Evolutionary conservation across 1,140 invertebrate genomes (phyloP).

Genomic region (Ephestia elutella): DNA sequence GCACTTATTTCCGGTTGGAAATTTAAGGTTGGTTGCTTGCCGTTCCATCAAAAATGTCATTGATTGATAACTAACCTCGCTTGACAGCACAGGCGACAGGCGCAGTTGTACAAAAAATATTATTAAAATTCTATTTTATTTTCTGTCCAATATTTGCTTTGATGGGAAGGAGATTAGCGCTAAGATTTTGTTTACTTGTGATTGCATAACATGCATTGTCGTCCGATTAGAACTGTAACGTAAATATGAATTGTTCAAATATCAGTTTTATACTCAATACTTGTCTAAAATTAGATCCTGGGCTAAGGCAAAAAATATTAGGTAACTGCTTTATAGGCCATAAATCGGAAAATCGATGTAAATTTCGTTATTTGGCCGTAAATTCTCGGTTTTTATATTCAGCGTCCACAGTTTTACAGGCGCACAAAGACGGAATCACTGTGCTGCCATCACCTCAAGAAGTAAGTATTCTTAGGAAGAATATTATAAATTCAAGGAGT

Average conservation of each 20-base stretch:
- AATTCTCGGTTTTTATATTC: constrained; percentile 31
- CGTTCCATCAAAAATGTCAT: background rate
- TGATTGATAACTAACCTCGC: background rate
- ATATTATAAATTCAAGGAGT: background rate
- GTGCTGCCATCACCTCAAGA: constrained; percentile 55
- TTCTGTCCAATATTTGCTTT: background rate
- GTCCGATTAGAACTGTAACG: constrained; percentile 11
- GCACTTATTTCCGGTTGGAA: background rate
- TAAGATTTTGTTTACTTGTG: constrained; percentile 15
- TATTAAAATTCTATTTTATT: background rate
- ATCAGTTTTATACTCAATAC: constrained; percentile 41
- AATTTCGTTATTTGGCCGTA: constrained; percentile 20
- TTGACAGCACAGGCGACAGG: background rate
- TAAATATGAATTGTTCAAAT: constrained; percentile 60
- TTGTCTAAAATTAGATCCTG: constrained; percentile 44
- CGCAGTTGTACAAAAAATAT: background rate
- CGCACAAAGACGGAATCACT: constrained; percentile 44
- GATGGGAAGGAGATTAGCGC: background rate
- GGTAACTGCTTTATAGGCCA: constrained; percentile 28
- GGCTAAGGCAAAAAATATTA: constrained; percentile 30
- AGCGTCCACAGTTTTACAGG: constrained; percentile 21
- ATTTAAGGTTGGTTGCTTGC: background rate
- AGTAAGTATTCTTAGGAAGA: constrained; percentile 34
- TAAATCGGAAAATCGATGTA: constrained; percentile 18
- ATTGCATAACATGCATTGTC: constrained; percentile 54